Evolutionary conservation across 2,888 invertebrate genomes (phyloP).

Genomic region (Drosophila monieri): DNA sequence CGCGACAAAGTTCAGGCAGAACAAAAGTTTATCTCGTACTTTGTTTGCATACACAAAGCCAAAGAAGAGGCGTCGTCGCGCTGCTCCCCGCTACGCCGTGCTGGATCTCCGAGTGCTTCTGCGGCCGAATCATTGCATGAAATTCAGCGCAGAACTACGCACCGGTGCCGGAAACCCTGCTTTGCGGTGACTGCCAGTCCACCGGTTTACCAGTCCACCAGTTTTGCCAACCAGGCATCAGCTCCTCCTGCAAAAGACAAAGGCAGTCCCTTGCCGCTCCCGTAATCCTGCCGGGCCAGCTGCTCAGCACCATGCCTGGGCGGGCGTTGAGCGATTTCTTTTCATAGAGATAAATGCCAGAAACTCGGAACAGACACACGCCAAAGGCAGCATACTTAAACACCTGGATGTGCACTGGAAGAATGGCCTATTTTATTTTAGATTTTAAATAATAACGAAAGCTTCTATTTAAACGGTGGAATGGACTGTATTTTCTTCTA

Average conservation of each 20-base stretch:
- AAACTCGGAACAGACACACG: constrained; percentile 40
- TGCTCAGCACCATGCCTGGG: constrained; percentile 7
- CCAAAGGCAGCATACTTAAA: constrained; percentile 5
- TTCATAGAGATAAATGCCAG: constrained; percentile 71
- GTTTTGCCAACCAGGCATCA: constrained; percentile 4
- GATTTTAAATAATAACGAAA: no score
- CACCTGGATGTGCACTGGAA: constrained; percentile 18
- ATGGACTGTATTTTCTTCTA: no score
- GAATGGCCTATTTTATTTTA: not conserved
- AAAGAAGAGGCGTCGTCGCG: constrained; percentile 15
- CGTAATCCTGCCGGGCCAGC: constrained; percentile 3
- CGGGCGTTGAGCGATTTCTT: constrained; percentile 67
- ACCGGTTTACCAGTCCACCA: constrained; percentile 3
- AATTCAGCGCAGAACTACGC: constrained; percentile 39
- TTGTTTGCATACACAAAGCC: constrained; percentile 70
- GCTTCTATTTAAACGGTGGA: no score
- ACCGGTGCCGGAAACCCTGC: constrained; percentile 35
- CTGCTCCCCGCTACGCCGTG: not conserved
- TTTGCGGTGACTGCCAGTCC: constrained; percentile 32
- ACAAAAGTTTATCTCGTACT: constrained; percentile 78
- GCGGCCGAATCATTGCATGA: constrained; percentile 16
- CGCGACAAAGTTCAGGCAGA: constrained; percentile 71
- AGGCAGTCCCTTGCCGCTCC: constrained; percentile 25
- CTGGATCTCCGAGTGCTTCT: not conserved
- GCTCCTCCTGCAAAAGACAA: constrained; percentile 56